These are phyloP conservation scores for Ictalurus furcatus DNA, from an alignment of 2,113 vertebrate genomes.

Conservation along the genomic window DNA sequence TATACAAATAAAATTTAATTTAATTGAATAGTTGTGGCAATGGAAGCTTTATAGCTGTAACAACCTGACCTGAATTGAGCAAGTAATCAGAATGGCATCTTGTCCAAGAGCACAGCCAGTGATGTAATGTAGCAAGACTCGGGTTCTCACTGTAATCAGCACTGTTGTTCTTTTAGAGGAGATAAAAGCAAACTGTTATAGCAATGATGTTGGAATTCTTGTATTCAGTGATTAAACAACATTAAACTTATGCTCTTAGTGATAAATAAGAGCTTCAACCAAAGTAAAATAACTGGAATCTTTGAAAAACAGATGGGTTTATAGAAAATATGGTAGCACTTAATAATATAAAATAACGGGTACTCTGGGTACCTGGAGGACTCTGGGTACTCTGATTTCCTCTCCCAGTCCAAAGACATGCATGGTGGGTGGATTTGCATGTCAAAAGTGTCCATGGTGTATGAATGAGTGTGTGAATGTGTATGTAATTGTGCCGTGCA, in stretches of 20 bases:
- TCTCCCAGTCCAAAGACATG: too few species aligned
- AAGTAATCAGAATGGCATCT: constrained; percentile 50
- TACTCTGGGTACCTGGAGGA: too few species aligned
- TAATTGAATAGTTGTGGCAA: neutral
- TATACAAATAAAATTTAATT: too few species aligned
- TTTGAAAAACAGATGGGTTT: neutral
- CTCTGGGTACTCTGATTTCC: too few species aligned
- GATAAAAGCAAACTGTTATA: neutral
- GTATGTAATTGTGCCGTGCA: too few species aligned
- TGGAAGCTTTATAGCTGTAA: constrained; percentile 55
- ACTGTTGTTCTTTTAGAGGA: neutral
- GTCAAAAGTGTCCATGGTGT: too few species aligned
- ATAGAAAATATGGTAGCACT: neutral
- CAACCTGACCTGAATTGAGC: constrained; percentile 52
- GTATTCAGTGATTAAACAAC: neutral
- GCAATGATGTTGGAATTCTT: neutral
- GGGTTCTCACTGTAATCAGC: constrained; percentile 24
- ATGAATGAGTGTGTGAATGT: too few species aligned
- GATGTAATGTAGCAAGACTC: neutral
- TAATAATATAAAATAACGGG: neutral
- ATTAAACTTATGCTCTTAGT: neutral
- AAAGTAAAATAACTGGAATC: neutral
- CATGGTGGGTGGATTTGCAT: too few species aligned
- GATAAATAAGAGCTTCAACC: neutral
- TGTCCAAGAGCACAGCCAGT: constrained; percentile 43